phyloP scores from a whole-genome alignment of 2,113 vertebrate genomes.

The Boleophthalmus pectinirostris region DNA sequence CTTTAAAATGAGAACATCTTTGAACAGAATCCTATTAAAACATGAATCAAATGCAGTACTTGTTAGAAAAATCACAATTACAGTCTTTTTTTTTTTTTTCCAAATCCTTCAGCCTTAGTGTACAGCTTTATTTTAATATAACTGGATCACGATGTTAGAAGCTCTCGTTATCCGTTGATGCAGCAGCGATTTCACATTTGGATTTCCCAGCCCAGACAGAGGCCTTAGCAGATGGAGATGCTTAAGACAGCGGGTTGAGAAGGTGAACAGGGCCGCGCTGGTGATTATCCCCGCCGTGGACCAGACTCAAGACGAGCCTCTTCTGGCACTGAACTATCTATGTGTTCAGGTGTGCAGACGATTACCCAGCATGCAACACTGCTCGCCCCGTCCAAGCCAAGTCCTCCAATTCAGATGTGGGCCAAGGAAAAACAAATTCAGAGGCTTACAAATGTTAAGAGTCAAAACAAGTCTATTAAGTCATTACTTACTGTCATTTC shows the following conservation, averaged over 20 bases:
- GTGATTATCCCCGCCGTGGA: constrained; percentile 60
- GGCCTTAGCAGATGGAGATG: neutral
- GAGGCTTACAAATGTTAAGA: too few species aligned
- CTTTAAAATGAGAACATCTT: too few species aligned
- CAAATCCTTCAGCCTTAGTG: too few species aligned
- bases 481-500: too few species aligned
- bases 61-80: too few species aligned
- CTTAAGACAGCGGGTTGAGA: constrained; percentile 4
- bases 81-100: too few species aligned
- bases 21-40: too few species aligned
- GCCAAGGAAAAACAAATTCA: constrained; percentile 45
- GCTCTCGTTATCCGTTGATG: neutral
- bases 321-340: constrained; percentile 64
- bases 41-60: too few species aligned
- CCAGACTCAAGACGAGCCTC: constrained; percentile 59
- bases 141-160: too few species aligned
- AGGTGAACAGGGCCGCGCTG: constrained; percentile 5
- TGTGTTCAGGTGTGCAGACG: constrained; percentile 67
- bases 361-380: constrained; percentile 65
- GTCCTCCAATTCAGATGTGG: constrained; percentile 48
- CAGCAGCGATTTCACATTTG: neutral
- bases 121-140: too few species aligned
- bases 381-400: constrained; percentile 53
- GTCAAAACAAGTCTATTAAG: too few species aligned
- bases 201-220: constrained; percentile 8